These are phyloP conservation scores for Pseudorasbora parva DNA, from an alignment of 2,113 vertebrate genomes.

Conservation along the genomic window DNA sequence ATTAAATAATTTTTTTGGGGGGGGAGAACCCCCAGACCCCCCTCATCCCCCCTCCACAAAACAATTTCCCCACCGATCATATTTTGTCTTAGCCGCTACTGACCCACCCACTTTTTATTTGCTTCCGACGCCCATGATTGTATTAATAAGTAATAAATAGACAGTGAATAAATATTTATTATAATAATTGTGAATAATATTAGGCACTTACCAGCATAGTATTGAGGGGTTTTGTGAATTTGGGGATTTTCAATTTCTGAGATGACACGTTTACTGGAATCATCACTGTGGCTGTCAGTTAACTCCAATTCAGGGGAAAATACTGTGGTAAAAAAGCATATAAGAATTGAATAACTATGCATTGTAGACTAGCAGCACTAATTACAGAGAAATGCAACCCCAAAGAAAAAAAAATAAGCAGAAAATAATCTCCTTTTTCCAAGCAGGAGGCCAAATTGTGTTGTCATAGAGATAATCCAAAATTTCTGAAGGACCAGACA, in stretches of 20 bases:
- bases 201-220: slow-evolving; percentile 48
- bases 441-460: background rate
- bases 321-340: background rate
- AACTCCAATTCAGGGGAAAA: background rate
- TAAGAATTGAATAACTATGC: background rate
- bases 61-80: no score
- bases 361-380: background rate
- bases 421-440: background rate
- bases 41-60: no score
- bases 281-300: background rate
- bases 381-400: background rate
- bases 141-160: background rate
- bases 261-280: background rate
- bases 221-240: slow-evolving; percentile 13
- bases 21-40: no score
- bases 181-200: background rate
- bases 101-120: no score
- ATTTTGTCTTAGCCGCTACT: no score
- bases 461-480: background rate
- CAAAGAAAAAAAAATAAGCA: background rate
- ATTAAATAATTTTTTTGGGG: no score
- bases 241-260: background rate
- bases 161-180: background rate
- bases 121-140: no score
- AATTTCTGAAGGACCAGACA: background rate